A percentile compares a stretch with the other conserved stretches of the same genome.
Conservation (phyloP, 2,113 vertebrate species). For the Macroglossus sobrinus region DNA sequence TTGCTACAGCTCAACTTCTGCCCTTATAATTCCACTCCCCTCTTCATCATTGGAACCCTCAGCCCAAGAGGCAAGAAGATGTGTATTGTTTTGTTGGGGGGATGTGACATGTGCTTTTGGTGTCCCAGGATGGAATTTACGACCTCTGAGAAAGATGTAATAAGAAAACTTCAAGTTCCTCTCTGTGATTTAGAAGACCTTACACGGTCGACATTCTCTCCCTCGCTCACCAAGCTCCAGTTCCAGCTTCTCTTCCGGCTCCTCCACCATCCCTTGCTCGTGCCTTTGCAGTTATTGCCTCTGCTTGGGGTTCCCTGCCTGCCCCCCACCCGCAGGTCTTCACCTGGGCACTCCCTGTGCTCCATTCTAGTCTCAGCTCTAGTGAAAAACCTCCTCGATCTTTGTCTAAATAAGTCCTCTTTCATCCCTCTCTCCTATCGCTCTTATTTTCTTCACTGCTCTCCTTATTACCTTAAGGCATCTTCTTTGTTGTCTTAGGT, state of each 20-base stretch:
- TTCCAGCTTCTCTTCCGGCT: rapidly evolving
- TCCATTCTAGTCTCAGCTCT: not conserved
- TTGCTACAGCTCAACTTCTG: too few species aligned
- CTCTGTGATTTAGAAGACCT: not conserved
- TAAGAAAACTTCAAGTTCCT: not conserved
- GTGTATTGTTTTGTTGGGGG: not conserved
- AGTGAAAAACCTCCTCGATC: not conserved
- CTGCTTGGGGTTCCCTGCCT: too few species aligned
- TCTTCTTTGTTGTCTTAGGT: not conserved
- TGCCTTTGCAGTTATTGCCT: not conserved
- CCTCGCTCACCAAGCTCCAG: not conserved
- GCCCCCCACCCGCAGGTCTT: not conserved
- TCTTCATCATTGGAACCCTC: not conserved
- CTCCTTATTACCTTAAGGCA: not conserved
- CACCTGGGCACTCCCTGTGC: not conserved
- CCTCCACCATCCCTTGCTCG: rapidly evolving
- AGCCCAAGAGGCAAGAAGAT: too few species aligned
- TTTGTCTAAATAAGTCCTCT: not conserved
- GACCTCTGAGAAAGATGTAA: not conserved
- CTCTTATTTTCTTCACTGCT: not conserved
- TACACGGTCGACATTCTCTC: rapidly evolving
- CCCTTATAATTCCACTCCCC: not conserved
- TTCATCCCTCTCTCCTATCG: not conserved
- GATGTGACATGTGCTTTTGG: not conserved
- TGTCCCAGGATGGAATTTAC: not conserved